Evolutionary conservation across 2,113 vertebrate genomes (phyloP).

Genomic region (Capreolus pygargus): DNA sequence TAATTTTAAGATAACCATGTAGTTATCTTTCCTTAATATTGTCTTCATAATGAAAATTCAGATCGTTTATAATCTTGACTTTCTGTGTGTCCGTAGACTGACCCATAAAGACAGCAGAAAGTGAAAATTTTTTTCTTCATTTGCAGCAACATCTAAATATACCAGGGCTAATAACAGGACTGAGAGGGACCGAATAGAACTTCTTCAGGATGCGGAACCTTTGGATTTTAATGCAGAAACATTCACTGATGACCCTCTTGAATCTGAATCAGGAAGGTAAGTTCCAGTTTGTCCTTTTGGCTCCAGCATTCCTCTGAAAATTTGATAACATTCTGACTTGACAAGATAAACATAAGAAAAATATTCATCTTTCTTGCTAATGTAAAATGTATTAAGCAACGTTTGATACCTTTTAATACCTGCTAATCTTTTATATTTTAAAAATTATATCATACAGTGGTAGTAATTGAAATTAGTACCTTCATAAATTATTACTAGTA

Average conservation of each 20-base stretch:
- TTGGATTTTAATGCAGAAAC: constrained; percentile 94
- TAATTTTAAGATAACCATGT: not conserved
- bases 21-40: not conserved
- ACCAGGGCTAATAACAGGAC: constrained; percentile 85
- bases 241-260: constrained; percentile 88
- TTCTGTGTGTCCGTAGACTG: not conserved
- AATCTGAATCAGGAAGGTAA: constrained; percentile 88
- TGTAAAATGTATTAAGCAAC: not conserved
- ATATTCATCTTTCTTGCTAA: not conserved
- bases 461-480: not conserved
- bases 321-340: not conserved
- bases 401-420: not conserved
- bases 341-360: not conserved
- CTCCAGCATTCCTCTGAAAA: not conserved
- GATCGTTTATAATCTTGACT: constrained; percentile 14
- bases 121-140: not conserved
- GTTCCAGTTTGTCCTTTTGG: not conserved
- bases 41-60: constrained; percentile 2
- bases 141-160: constrained; percentile 88
- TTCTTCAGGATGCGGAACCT: constrained; percentile 95
- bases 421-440: constrained; percentile 25
- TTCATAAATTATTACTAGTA: not conserved
- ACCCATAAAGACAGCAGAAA: not conserved
- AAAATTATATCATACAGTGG: not conserved
- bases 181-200: constrained; percentile 92